phyloP scores from a whole-genome alignment of 2,113 vertebrate species.

The Hyaena hyaena region DNA sequence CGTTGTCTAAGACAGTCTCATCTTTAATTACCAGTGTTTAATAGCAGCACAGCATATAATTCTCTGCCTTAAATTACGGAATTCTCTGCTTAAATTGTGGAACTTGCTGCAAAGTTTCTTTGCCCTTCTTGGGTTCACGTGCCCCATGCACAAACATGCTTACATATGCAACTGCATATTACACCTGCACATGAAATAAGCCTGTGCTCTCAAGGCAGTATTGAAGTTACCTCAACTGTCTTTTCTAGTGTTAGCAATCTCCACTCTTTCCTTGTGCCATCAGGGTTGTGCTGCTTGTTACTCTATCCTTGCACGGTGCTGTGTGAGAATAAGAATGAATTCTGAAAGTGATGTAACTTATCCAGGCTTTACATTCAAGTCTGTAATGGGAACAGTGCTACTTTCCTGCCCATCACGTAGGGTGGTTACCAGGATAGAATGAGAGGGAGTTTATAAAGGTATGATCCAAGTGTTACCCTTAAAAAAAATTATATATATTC shows the following conservation, averaged over 20 bases:
- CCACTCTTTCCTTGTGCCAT: background rate
- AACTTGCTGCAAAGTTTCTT: background rate
- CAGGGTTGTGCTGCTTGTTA: background rate
- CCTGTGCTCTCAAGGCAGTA: background rate
- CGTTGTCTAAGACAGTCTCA: background rate
- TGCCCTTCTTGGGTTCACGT: background rate
- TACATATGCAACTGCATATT: background rate
- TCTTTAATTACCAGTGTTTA: background rate
- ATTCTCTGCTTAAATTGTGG: background rate
- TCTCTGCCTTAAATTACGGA: background rate
- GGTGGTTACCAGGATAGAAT: background rate
- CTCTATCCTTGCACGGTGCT: background rate
- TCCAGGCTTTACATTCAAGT: background rate
- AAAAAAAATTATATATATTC: no score
- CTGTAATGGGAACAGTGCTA: background rate
- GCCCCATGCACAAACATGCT: fast-evolving
- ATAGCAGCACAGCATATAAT: background rate
- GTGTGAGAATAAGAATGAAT: background rate
- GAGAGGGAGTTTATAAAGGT: background rate
- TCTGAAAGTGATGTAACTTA: background rate
- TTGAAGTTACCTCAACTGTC: background rate
- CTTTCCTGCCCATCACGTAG: background rate
- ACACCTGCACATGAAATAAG: background rate
- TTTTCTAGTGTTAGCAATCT: background rate
- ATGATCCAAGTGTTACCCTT: background rate